phyloP scores from a whole-genome alignment of 2,888 invertebrate species.

The Choreutis nemorana region DNA sequence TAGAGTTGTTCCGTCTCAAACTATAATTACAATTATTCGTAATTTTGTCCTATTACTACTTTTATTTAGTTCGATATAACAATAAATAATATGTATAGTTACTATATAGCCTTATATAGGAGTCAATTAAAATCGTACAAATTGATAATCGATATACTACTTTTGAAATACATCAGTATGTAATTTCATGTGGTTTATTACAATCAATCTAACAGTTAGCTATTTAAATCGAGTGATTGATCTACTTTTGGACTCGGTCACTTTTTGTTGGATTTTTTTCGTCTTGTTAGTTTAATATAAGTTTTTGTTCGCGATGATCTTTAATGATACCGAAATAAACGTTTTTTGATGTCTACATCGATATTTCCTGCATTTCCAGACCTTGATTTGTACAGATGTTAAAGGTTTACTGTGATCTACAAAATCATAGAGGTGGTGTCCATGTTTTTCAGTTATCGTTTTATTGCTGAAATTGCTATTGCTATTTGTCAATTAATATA shows the following conservation, averaged over 20 bases:
- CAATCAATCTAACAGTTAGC: too few relatives aligned
- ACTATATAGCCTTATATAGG: too few relatives aligned
- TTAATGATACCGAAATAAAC: constrained; percentile 45
- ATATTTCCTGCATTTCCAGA: constrained; percentile 49
- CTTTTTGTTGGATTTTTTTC: constrained; percentile 23
- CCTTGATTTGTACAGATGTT: constrained; percentile 55
- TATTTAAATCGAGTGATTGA: constrained; percentile 30
- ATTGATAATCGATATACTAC: too few relatives aligned
- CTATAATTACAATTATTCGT: too few relatives aligned
- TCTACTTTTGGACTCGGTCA: constrained; percentile 30
- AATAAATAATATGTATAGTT: too few relatives aligned
- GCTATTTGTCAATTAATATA: too few relatives aligned
- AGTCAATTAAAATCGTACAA: too few relatives aligned
- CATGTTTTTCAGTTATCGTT: not conserved
- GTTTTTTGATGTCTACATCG: constrained; percentile 33
- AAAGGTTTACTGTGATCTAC: not conserved
- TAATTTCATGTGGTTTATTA: too few relatives aligned
- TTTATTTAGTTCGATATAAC: too few relatives aligned
- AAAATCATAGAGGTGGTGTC: not conserved
- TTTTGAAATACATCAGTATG: too few relatives aligned
- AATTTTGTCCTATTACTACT: too few relatives aligned
- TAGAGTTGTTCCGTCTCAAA: too few relatives aligned
- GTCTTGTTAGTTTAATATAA: constrained; percentile 27
- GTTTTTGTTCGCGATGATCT: constrained; percentile 31
- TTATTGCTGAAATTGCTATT: not conserved